Evolutionary conservation across 2,888 invertebrate species (phyloP).

Genomic region (Campoplex capitator): DNA sequence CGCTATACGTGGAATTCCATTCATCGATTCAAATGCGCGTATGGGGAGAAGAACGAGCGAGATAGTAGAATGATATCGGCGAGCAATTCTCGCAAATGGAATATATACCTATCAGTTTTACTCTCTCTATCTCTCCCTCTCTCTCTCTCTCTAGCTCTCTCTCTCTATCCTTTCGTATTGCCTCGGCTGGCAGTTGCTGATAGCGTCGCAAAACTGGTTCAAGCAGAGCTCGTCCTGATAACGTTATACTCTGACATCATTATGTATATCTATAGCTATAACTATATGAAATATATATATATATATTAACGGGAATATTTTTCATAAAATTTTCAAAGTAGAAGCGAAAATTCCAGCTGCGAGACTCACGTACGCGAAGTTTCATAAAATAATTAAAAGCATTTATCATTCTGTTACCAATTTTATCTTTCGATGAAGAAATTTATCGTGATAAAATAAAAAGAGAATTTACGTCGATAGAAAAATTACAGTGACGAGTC

Average conservation of each 20-base stretch:
- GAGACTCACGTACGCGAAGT: neutral
- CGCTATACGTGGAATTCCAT: constrained; percentile 53
- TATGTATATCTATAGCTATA: constrained; percentile 5
- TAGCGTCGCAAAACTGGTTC: constrained; percentile 68
- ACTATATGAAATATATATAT: neutral
- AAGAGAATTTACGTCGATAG: neutral
- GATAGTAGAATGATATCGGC: constrained; percentile 48
- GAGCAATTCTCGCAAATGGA: constrained; percentile 64
- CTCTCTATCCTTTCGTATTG: constrained; percentile 20
- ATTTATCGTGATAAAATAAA: neutral
- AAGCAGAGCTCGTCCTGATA: constrained; percentile 62
- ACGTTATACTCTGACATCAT: constrained; percentile 20
- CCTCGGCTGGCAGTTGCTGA: constrained; percentile 52
- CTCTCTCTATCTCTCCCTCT: constrained; percentile 5
- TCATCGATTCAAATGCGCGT: constrained; percentile 55
- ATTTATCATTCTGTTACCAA: neutral
- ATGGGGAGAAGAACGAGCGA: constrained; percentile 36
- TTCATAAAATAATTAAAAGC: neutral
- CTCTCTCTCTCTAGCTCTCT: constrained; percentile 2
- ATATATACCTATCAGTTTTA: constrained; percentile 54
- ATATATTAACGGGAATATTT: neutral
- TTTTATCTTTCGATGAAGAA: neutral
- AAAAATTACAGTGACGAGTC: neutral
- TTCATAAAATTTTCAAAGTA: neutral
- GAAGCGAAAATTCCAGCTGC: neutral